A percentile compares a stretch with the other conserved stretches of the same genome.
Conservation (phyloP, 2,113 vertebrate genomes). For the Bubo bubo region DNA sequence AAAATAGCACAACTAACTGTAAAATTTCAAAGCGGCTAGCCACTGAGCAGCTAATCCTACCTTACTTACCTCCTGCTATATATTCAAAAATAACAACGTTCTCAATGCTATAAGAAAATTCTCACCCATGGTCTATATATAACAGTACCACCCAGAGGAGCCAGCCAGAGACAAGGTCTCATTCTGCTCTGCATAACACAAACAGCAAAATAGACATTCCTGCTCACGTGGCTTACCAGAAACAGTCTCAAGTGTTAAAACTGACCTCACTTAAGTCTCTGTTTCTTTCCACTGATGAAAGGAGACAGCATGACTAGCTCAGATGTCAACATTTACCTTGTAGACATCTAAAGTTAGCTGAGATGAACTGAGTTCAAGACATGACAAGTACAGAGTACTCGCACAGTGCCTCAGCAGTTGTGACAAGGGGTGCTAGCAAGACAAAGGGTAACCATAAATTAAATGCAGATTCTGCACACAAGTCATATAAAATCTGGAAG, state of each 20-base stretch:
- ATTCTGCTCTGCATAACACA: not conserved
- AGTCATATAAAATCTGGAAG: not conserved
- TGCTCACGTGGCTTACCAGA: not conserved
- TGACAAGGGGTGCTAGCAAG: rapidly evolving
- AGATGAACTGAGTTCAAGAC: not conserved
- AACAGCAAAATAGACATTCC: not conserved
- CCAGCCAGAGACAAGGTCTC: not conserved
- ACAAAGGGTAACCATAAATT: not conserved
- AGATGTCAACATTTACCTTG: constrained; percentile 38
- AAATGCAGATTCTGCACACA: not conserved
- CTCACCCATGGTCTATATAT: not conserved
- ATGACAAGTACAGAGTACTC: not conserved
- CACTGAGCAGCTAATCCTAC: constrained; percentile 36
- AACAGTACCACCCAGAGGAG: not conserved
- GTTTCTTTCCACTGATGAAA: constrained; percentile 28
- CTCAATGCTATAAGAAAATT: constrained; percentile 7
- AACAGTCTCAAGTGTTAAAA: not conserved
- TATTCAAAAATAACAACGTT: constrained; percentile 30
- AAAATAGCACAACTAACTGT: constrained; percentile 63
- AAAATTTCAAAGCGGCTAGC: constrained; percentile 60
- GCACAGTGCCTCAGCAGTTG: not conserved
- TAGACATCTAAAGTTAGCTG: constrained; percentile 28
- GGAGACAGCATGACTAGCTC: constrained; percentile 16
- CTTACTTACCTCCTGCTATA: constrained; percentile 34
- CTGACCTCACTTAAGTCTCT: constrained; percentile 6